A percentile compares a stretch with the other conserved stretches of the same genome.
Evolutionary conservation across 2,113 vertebrate species (phyloP).

Genomic region (Pseudorhombus dupliciocellatus): DNA sequence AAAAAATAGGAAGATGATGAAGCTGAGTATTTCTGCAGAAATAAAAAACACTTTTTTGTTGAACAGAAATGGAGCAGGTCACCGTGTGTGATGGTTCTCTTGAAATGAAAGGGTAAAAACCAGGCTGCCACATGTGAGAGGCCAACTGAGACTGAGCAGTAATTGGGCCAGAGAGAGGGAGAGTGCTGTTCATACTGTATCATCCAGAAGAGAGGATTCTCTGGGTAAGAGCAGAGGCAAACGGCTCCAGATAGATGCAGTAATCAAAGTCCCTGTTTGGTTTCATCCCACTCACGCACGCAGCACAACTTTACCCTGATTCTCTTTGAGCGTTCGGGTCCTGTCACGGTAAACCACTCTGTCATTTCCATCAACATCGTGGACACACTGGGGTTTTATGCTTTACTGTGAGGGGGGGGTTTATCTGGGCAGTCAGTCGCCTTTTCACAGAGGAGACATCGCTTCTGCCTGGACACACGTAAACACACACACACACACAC

Average conservation of each 20-base stretch:
- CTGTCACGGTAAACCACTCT: constrained; percentile 6
- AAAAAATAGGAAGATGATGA: constrained; percentile 15
- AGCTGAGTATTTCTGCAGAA: background rate
- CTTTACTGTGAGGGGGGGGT: constrained; percentile 6
- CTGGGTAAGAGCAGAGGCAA: no score
- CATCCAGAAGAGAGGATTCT: no score
- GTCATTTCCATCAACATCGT: constrained; percentile 5
- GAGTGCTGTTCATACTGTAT: no score
- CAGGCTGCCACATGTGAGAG: background rate
- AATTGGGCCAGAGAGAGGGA: no score
- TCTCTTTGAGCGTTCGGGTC: constrained; percentile 9
- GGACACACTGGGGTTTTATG: constrained; percentile 3
- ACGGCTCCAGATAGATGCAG: background rate
- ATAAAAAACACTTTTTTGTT: constrained; percentile 5
- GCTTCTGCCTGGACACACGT: background rate
- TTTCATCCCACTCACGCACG: background rate
- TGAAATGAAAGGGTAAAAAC: constrained; percentile 3
- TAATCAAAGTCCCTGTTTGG: background rate
- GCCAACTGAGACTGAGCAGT: no score
- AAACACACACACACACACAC: background rate
- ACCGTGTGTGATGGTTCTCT: constrained; percentile 2
- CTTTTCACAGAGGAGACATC: background rate
- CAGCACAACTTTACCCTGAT: background rate
- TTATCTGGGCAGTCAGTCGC: constrained; percentile 5
- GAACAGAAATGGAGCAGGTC: background rate